Base-by-base conservation (phyloP, 2,113 vertebrate species). In the Rhinopithecus roxellana region DNA sequence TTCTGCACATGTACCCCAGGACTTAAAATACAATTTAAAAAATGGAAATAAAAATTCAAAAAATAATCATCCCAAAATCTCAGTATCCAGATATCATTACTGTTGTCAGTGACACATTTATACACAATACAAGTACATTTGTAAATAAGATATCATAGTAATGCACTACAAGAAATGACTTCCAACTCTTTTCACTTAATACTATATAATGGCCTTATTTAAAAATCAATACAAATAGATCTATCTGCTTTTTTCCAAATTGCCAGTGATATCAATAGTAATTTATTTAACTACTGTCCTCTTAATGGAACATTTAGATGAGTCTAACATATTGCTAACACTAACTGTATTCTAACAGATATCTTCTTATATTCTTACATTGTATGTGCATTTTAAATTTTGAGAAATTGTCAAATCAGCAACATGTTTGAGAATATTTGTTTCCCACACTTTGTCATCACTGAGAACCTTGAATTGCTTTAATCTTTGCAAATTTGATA, bases 271-370 rank as follows among this genome's bases (percentile, higher is more conserved):
- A 93, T 10, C n/a, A 16, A 93, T 38, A 90, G 48, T 79, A 86
- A 88, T 88, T 92, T 87, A 74, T 91, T 89, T 96, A 95, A 96
- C 74, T 85, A 38, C 10, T 69, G 3, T 61, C 40, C 61, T 94
- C 92, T 52, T 82, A 88, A 59, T 72, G 64, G 52, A 80, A 61
- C 75, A 43, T 50, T 89, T 52, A 43, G 30, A 52, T 50, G 59
- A 92, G n/a, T 25, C 35, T 6, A 4, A 59, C 38, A 75, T 87
- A 72, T 30, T 94, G 32, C 80, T 80, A 59, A 8, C 64, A 32
- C 93, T 61, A 78, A 70, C 57, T 70, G 25, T 50, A 40, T 59
- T 77, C 43, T 52, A 61, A 77, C 23, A 40, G 43, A 69, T 64
- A 72, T 59, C 84, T 64, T 59, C 84, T 64, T 40, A 38, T 40